A percentile compares a stretch with the other conserved stretches of the same genome.
Conservation (phyloP, 2,113 vertebrate genomes). For the Pungitius pungitius region DNA sequence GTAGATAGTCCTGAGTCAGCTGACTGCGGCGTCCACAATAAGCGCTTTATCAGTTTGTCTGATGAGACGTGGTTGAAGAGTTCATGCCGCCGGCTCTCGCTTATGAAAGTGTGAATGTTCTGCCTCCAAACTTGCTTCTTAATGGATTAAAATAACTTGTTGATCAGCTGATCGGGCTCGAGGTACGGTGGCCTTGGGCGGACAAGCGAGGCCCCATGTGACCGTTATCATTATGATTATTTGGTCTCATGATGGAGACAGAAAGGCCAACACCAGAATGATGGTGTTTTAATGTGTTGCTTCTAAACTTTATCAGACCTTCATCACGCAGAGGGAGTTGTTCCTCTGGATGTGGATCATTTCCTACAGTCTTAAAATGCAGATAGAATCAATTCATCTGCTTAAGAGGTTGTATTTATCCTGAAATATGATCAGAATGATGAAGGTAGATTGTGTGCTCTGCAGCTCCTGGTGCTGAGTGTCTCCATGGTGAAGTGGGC, state of each 20-base stretch:
- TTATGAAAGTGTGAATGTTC: background rate
- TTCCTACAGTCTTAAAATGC: too few relatives aligned
- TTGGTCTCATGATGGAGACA: background rate
- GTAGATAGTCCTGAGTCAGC: too few relatives aligned
- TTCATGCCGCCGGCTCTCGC: background rate
- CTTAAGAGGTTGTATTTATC: too few relatives aligned
- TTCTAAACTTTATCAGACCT: slow-evolving; percentile 6
- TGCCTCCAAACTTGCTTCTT: background rate
- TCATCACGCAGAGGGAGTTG: background rate
- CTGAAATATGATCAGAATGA: too few relatives aligned
- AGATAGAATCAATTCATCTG: too few relatives aligned
- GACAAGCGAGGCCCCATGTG: slow-evolving; percentile 8
- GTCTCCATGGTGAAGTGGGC: slow-evolving; percentile 76
- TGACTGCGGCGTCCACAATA: too few relatives aligned
- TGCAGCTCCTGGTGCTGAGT: slow-evolving; percentile 29
- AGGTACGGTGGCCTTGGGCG: slow-evolving; percentile 11
- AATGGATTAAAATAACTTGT: too few relatives aligned
- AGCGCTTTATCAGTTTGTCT: background rate
- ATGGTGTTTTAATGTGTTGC: background rate
- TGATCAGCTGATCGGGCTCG: too few relatives aligned
- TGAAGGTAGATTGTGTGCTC: background rate
- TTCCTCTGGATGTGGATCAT: slow-evolving; percentile 1
- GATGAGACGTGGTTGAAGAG: background rate
- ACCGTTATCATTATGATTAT: background rate
- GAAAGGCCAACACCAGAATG: too few relatives aligned